These are phyloP conservation scores for Aphidoletes aphidimyza DNA, from an alignment of 2,888 invertebrate genomes.

Conservation along the genomic window DNA sequence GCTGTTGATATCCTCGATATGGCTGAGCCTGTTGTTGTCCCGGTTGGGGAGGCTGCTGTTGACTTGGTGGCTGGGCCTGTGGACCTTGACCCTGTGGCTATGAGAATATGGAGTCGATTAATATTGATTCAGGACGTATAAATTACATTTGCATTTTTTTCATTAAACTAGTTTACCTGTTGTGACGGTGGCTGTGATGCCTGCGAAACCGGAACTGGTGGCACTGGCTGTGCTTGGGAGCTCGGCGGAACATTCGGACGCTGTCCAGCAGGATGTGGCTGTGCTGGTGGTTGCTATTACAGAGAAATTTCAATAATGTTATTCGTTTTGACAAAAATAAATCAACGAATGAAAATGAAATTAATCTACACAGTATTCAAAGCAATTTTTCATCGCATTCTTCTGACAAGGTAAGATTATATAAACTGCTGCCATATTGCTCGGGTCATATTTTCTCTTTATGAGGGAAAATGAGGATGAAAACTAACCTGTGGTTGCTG, in stretches of 20 bases:
- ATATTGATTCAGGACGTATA: not conserved
- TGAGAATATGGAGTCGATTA: not conserved
- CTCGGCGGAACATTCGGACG: not conserved
- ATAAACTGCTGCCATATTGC: too few species aligned
- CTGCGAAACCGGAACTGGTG: conserved; percentile 59
- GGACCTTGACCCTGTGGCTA: conserved; percentile 1
- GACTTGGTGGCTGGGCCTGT: conserved; percentile 69
- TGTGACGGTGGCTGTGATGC: conserved; percentile 69
- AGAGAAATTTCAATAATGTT: not conserved
- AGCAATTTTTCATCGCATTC: too few species aligned
- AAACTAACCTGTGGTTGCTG: conserved; percentile 64
- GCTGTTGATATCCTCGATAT: conserved; percentile 71
- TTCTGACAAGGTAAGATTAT: too few species aligned
- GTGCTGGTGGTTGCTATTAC: conserved; percentile 53
- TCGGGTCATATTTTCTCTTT: too few species aligned
- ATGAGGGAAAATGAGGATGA: too few species aligned
- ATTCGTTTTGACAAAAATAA: too few species aligned
- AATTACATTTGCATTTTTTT: too few species aligned
- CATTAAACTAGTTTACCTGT: conserved; percentile 57
- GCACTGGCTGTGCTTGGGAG: conserved; percentile 22
- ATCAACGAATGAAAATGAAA: too few species aligned
- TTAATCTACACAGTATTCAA: not conserved
- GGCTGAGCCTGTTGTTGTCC: conserved; percentile 65
- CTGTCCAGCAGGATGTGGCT: conserved; percentile 58
- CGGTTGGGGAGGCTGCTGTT: conserved; percentile 65